Conservation (phyloP, 1,140 invertebrate genomes). For the Nasonia vitripennis region DNA sequence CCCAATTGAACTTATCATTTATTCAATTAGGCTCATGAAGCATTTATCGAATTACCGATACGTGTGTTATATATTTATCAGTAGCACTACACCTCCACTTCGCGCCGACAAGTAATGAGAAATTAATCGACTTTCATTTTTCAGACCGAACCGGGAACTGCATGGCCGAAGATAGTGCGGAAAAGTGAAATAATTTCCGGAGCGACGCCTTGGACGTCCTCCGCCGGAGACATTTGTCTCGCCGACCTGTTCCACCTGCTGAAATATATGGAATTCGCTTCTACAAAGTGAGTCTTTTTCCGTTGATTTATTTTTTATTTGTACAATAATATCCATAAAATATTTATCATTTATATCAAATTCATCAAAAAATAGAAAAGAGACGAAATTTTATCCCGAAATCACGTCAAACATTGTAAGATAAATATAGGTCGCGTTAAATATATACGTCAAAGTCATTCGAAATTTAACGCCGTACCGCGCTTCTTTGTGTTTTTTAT, state of each 20-base stretch:
- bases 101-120: neutral
- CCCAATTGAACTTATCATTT: too few relatives aligned
- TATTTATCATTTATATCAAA: too few relatives aligned
- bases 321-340: too few relatives aligned
- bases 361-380: too few relatives aligned
- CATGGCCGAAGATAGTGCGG: neutral
- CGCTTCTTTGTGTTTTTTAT: conserved; percentile 6
- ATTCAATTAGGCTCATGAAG: neutral
- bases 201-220: neutral
- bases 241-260: neutral
- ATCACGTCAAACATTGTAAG: too few relatives aligned
- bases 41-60: too few relatives aligned
- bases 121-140: neutral
- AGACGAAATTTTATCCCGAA: too few relatives aligned
- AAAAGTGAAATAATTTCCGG: conserved; percentile 1
- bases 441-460: neutral
- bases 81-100: neutral
- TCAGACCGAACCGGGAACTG: neutral
- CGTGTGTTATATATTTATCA: neutral
- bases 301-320: neutral
- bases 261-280: neutral
- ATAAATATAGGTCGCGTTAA: neutral
- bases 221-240: neutral
- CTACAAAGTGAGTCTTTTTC: neutral
- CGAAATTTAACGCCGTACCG: neutral